Percentiles rank a stretch among this genome's conserved stretches.
phyloP scores from a whole-genome alignment of 2,113 vertebrate species.

The Trematocara variabile region DNA sequence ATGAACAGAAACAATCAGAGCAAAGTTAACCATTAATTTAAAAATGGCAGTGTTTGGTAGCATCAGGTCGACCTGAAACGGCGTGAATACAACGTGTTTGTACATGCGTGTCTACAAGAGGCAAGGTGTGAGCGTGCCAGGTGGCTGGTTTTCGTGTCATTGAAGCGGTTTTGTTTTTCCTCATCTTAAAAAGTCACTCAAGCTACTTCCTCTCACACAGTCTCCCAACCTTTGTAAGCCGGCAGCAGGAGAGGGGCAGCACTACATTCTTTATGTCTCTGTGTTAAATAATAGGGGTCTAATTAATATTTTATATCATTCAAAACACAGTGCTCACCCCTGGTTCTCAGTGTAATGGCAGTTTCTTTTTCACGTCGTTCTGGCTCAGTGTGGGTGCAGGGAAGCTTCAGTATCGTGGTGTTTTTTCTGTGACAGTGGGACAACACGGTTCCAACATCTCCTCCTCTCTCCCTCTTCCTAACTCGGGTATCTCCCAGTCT shows the following conservation, averaged over 20 bases:
- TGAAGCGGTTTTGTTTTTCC: neutral
- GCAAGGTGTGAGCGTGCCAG: slow-evolving; percentile 18
- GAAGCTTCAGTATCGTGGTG: neutral
- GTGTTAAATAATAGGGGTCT: slow-evolving; percentile 24
- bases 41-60: slow-evolving; percentile 64
- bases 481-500: neutral
- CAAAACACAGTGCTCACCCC: slow-evolving; percentile 9
- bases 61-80: slow-evolving; percentile 5
- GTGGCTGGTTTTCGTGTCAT: slow-evolving; percentile 37
- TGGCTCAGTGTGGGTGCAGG: slow-evolving; percentile 63
- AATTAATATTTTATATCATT: neutral
- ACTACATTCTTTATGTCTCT: slow-evolving; percentile 54
- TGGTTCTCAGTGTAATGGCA: neutral
- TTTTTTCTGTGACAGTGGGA: slow-evolving; percentile 15
- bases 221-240: neutral
- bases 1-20: neutral
- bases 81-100: neutral
- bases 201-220: neutral
- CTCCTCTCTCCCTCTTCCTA: neutral
- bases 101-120: slow-evolving; percentile 25
- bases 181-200: neutral
- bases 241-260: neutral
- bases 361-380: neutral
- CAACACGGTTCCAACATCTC: slow-evolving; percentile 29
- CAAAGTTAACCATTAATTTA: slow-evolving; percentile 4